Evolutionary conservation across 2,888 invertebrate genomes (phyloP).

Genomic region (Tetragonisca angustula): DNA sequence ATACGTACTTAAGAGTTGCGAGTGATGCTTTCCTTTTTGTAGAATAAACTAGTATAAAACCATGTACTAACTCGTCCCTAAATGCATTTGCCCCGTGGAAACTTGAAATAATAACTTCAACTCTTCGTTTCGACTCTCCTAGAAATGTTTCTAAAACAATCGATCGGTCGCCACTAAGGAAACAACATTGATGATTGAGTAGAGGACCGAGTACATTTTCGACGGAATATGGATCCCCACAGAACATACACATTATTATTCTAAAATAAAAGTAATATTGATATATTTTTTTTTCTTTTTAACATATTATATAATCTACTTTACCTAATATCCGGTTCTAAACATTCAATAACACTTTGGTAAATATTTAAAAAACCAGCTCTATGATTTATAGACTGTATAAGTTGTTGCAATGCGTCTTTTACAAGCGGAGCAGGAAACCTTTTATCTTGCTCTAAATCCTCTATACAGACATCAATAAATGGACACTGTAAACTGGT

Average conservation of each 20-base stretch:
- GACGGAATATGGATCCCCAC: slow-evolving; percentile 96
- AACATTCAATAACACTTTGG: slow-evolving; percentile 91
- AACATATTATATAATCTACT: neutral
- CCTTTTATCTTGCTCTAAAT: slow-evolving; percentile 85
- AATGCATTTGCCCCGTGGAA: slow-evolving; percentile 97
- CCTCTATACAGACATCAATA: slow-evolving; percentile 90
- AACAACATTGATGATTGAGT: slow-evolving; percentile 94
- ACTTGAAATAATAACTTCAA: slow-evolving; percentile 96
- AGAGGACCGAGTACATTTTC: slow-evolving; percentile 95
- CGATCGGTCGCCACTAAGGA: slow-evolving; percentile 93
- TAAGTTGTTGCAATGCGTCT: slow-evolving; percentile 90
- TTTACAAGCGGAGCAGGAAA: slow-evolving; percentile 88
- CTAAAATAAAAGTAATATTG: slow-evolving; percentile 82
- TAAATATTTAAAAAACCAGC: slow-evolving; percentile 90
- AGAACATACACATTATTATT: slow-evolving; percentile 98
- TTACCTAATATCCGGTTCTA: slow-evolving; percentile 93
- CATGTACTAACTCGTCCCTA: slow-evolving; percentile 96
- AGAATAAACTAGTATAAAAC: slow-evolving; percentile 97
- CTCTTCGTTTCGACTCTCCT: slow-evolving; percentile 94
- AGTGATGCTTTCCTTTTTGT: slow-evolving; percentile 97
- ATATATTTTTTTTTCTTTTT: neutral
- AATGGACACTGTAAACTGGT: slow-evolving; percentile 93
- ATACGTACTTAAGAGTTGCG: slow-evolving; percentile 93
- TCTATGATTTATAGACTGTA: slow-evolving; percentile 91
- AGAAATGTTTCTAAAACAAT: slow-evolving; percentile 96